Conservation (phyloP, 2,113 vertebrate genomes). For the Nettapus auritus region DNA sequence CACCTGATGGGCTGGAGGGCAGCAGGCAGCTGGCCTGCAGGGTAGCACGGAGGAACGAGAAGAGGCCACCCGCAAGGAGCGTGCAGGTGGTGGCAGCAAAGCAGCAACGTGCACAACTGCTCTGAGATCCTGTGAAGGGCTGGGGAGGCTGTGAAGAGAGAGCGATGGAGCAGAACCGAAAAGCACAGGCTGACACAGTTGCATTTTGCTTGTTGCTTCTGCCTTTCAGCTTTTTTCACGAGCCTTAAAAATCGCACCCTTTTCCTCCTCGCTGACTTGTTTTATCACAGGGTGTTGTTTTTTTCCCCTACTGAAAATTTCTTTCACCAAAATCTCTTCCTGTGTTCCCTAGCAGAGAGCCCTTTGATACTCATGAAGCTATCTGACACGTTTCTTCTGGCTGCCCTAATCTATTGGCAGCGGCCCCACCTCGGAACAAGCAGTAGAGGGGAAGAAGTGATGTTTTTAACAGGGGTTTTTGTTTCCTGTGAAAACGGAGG, state of each 20-base stretch:
- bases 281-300: neutral
- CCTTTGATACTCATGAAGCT: neutral
- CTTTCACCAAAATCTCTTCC: neutral
- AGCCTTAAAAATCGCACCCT: neutral
- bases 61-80: neutral
- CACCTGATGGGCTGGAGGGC: neutral
- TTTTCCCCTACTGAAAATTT: neutral
- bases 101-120: fast-evolving
- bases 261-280: neutral
- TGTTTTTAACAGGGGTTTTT: neutral
- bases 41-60: neutral
- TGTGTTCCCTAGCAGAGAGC: neutral
- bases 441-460: neutral
- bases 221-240: neutral
- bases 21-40: neutral
- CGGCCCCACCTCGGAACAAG: neutral
- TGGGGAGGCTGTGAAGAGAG: neutral
- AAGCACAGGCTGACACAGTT: neutral
- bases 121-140: neutral
- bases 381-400: neutral
- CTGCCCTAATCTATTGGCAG: neutral
- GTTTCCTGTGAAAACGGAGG: neutral
- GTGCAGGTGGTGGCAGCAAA: neutral
- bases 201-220: neutral
- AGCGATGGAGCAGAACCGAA: neutral